phyloP scores from a whole-genome alignment of 2,888 invertebrate genomes.

The Philonicus albiceps region DNA sequence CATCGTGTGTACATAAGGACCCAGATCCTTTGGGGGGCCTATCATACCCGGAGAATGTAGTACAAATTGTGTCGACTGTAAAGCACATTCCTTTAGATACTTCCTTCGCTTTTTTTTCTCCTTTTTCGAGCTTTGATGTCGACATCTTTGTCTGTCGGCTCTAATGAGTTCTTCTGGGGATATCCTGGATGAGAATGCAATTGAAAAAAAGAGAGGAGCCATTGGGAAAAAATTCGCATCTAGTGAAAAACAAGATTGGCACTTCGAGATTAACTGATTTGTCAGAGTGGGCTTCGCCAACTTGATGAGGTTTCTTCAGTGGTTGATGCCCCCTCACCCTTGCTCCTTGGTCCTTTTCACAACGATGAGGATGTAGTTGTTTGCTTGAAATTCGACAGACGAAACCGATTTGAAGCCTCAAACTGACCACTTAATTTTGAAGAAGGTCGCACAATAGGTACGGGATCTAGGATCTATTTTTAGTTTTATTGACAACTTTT shows the following conservation, averaged over 20 bases:
- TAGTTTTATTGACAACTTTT: background rate
- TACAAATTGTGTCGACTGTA: slow-evolving; percentile 3
- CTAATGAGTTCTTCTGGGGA: slow-evolving; percentile 18
- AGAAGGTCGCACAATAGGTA: background rate
- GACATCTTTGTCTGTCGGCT: slow-evolving; percentile 19
- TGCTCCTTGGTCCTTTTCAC: background rate
- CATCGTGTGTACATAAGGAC: background rate
- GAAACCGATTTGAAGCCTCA: background rate
- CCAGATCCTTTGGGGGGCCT: slow-evolving; percentile 10
- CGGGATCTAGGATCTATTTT: background rate
- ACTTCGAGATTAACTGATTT: slow-evolving; percentile 33
- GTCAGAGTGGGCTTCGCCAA: background rate
- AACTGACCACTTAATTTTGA: background rate
- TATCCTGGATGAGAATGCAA: background rate
- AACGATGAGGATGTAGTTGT: background rate
- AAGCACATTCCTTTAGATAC: slow-evolving; percentile 14
- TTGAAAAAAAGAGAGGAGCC: background rate
- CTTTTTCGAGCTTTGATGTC: slow-evolving; percentile 17
- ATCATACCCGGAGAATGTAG: background rate
- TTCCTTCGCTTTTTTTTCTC: background rate
- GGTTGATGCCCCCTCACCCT: background rate
- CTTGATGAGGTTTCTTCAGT: background rate
- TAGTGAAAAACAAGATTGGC: slow-evolving; percentile 4
- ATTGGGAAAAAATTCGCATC: background rate
- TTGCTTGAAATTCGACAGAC: background rate